Conservation (phyloP, 1,140 invertebrate genomes). For the Drosophila burlai region DNA sequence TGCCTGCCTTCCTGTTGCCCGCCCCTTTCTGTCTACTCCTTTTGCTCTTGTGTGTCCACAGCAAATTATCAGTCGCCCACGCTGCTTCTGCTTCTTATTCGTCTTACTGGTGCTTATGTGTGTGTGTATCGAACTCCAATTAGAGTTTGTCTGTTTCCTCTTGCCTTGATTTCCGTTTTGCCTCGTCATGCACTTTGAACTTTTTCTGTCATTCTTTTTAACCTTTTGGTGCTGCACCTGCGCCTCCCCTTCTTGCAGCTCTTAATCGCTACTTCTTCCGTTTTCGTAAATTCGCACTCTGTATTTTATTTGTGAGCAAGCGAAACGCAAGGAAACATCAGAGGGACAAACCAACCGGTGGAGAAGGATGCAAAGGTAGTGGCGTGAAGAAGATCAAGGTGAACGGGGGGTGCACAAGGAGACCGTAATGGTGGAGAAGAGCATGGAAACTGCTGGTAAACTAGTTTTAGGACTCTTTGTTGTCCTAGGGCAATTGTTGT, state of each 20-base stretch:
- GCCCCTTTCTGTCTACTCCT: neutral
- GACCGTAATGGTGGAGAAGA: too few relatives aligned
- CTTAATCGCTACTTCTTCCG: too few relatives aligned
- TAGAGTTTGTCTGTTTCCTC: constrained; percentile 32
- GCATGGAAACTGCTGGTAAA: constrained; percentile 14
- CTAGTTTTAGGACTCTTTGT: constrained; percentile 23
- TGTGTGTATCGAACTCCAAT: constrained; percentile 49
- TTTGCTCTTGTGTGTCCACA: constrained; percentile 22
- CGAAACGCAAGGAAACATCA: neutral
- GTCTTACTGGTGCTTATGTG: neutral
- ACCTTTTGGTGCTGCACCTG: constrained; percentile 12
- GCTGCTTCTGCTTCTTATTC: constrained; percentile 27
- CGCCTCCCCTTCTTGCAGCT: neutral
- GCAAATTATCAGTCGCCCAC: constrained; percentile 46
- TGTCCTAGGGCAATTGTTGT: constrained; percentile 28
- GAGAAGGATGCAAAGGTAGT: constrained; percentile 14
- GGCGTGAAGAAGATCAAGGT: neutral
- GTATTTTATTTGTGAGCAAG: neutral
- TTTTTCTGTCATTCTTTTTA: constrained; percentile 28
- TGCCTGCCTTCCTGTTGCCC: constrained; percentile 2
- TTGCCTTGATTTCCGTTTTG: constrained; percentile 56
- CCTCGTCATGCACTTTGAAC: constrained; percentile 61
- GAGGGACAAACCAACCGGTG: neutral
- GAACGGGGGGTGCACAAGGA: neutral
- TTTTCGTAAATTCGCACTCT: neutral